A percentile compares a stretch with the other conserved stretches of the same genome.
phyloP scores from a whole-genome alignment of 2,113 vertebrate species.

The Chaetura pelagica region DNA sequence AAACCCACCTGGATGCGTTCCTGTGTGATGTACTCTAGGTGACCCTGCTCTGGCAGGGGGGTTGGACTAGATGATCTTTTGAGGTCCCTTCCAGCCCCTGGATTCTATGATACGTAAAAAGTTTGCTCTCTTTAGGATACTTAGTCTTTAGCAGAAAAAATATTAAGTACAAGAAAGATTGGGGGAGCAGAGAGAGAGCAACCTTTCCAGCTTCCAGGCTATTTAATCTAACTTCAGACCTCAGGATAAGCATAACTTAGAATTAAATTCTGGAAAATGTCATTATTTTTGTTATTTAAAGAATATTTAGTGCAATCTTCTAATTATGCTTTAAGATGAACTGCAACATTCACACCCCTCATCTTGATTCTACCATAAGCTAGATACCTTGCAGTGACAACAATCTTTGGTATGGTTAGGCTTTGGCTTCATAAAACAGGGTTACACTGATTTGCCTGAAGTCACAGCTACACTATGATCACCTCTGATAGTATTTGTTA shows the following conservation, averaged over 20 bases:
- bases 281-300: not conserved
- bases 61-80: too few relatives aligned
- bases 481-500: not conserved
- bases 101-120: not conserved
- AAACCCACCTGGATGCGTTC: too few relatives aligned
- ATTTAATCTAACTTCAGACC: not conserved
- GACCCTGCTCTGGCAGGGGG: too few relatives aligned
- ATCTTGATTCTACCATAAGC: not conserved
- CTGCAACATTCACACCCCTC: not conserved
- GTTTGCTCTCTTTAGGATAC: not conserved
- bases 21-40: too few relatives aligned
- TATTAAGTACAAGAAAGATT: not conserved
- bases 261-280: not conserved
- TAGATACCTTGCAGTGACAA: not conserved
- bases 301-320: not conserved
- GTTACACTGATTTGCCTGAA: not conserved
- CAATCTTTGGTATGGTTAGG: not conserved
- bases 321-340: not conserved
- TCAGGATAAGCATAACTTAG: not conserved
- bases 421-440: not conserved
- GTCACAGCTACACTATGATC: not conserved
- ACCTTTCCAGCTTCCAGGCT: not conserved
- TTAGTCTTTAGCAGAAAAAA: not conserved
- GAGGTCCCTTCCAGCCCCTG: too few relatives aligned
- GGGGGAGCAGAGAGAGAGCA: not conserved